Percentiles rank a stretch among this genome's conserved stretches.
phyloP scores from a whole-genome alignment of 1,140 invertebrate genomes.

The silkworm (Bombyx mori) region ASM3026992v2 NC_085131.1:6872001-6872500 shows the following conservation, averaged over 20 bases:
- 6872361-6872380: conserved; percentile 67
- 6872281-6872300: too few species aligned
- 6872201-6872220: too few species aligned
- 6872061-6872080: conserved; percentile 26
- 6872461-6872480: conserved; percentile 65
- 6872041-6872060: conserved; percentile 23
- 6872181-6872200: too few species aligned
- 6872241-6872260: too few species aligned
- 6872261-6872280: too few species aligned
- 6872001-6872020: conserved; percentile 63
- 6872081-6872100: conserved; percentile 63
- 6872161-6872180: too few species aligned
- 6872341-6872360: conserved; percentile 60
- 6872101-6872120: conserved; percentile 62
- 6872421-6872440: conserved; percentile 67
- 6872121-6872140: conserved; percentile 41
- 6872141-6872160: conserved; percentile 2
- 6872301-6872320: too few species aligned
- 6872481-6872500: conserved; percentile 42
- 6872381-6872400: conserved; percentile 72
- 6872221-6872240: too few species aligned
- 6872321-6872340: conserved; percentile 41
- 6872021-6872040: conserved; percentile 64
- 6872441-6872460: conserved; percentile 52
- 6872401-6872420: conserved; percentile 70